Evolutionary conservation across 1,140 invertebrate species (phyloP).

Genomic region (Microvelia longipes): DNA sequence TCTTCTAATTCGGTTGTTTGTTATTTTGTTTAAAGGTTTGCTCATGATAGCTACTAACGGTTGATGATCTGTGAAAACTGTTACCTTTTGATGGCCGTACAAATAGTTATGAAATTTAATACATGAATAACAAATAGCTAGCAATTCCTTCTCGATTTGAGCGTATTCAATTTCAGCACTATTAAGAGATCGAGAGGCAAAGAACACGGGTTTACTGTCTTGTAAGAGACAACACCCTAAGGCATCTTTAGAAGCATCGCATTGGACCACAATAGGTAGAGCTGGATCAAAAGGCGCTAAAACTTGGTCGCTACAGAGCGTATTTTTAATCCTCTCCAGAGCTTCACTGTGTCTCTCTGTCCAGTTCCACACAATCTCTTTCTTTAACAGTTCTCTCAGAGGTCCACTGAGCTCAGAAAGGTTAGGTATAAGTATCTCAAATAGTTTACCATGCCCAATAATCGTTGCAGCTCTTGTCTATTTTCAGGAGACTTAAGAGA

Average conservation of each 20-base stretch:
- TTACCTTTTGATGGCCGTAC: too few species aligned
- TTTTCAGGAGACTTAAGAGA: slow-evolving; percentile 26
- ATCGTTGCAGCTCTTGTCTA: slow-evolving; percentile 25
- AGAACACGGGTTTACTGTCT: slow-evolving; percentile 24
- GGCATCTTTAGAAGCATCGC: slow-evolving; percentile 26
- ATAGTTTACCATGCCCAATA: slow-evolving; percentile 30
- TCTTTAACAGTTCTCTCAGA: slow-evolving; percentile 8
- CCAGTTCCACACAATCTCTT: slow-evolving; percentile 18
- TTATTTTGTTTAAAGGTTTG: too few species aligned
- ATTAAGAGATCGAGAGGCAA: slow-evolving; percentile 26
- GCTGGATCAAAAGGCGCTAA: slow-evolving; percentile 24
- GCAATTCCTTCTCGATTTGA: slow-evolving; percentile 18
- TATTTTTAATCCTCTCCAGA: slow-evolving; percentile 24
- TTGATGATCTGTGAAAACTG: too few species aligned
- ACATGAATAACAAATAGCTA: slow-evolving; percentile 22
- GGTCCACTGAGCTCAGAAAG: background rate
- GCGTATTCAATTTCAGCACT: slow-evolving; percentile 18
- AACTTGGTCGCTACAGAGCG: slow-evolving; percentile 20
- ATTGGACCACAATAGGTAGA: slow-evolving; percentile 21
- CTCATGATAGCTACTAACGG: too few species aligned
- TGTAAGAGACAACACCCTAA: slow-evolving; percentile 27
- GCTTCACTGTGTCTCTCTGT: slow-evolving; percentile 14
- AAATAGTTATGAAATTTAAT: slow-evolving; percentile 26
- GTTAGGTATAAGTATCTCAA: slow-evolving; percentile 25
- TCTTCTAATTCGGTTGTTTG: too few species aligned